These are phyloP conservation scores for Mnemiopsis leidyi DNA, from an alignment of 37 sponge, comb jelly and placozoan genomes.

Conservation along the genomic window DNA sequence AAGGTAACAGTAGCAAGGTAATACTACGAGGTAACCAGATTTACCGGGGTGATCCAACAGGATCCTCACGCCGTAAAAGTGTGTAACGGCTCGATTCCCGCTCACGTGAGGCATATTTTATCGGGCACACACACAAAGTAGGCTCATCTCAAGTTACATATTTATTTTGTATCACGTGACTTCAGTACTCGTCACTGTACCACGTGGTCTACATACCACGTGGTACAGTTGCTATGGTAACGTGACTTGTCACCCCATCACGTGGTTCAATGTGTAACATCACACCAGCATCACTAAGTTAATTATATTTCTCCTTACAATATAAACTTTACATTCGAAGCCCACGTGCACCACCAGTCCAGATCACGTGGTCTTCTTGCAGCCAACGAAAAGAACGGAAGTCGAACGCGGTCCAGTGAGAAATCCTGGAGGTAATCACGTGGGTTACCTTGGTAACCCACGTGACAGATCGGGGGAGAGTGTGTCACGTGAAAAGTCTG, in stretches of 20 bases:
- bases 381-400: background rate
- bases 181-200: background rate
- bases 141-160: conserved; percentile 55
- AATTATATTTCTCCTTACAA: conserved; percentile 44
- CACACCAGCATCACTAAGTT: conserved; percentile 55
- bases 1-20: background rate
- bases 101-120: background rate
- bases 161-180: conserved; percentile 19
- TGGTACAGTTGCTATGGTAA: background rate
- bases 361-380: background rate
- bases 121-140: conserved; percentile 43
- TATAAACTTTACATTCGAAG: conserved; percentile 63
- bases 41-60: background rate
- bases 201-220: background rate
- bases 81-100: background rate
- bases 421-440: background rate
- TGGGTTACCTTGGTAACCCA: background rate
- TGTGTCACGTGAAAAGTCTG: conserved; percentile 17
- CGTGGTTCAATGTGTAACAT: conserved; percentile 32
- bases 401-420: background rate
- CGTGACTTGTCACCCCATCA: background rate
- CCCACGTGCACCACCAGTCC: background rate
- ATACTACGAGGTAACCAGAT: background rate
- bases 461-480: background rate
- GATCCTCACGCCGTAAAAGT: background rate